phyloP scores from a whole-genome alignment of 2,113 vertebrate species.

The Plecturocebus donacophilus region DNA sequence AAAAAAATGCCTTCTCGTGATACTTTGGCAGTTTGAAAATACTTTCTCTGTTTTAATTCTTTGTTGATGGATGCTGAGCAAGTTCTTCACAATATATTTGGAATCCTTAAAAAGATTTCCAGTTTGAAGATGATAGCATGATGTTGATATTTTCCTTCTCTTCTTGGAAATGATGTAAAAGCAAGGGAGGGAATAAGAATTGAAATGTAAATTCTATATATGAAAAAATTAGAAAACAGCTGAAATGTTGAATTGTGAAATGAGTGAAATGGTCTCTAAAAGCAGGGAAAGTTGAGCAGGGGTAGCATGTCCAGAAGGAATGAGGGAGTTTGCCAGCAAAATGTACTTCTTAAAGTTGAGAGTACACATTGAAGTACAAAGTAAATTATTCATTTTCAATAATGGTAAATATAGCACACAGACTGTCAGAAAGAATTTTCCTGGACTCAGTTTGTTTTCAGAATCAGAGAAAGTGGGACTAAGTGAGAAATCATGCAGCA shows the following conservation, averaged over 20 bases:
- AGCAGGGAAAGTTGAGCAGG: not conserved
- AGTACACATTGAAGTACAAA: not conserved
- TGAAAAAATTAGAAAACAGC: not conserved
- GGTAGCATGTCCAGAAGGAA: not conserved
- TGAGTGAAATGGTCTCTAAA: not conserved
- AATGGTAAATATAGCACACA: not conserved
- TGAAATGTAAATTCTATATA: conserved; percentile 17
- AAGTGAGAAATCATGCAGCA: not conserved
- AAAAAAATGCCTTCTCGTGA: not conserved
- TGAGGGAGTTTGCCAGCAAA: not conserved
- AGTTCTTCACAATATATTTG: not conserved
- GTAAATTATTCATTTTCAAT: not conserved
- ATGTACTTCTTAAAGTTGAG: not conserved
- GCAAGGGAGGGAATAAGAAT: not conserved
- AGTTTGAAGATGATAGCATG: not conserved
- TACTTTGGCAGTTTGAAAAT: not conserved
- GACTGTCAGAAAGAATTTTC: not conserved
- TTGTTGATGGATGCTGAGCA: not conserved
- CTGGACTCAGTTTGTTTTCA: not conserved
- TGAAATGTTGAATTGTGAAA: not conserved
- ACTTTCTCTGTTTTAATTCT: not conserved
- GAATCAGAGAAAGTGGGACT: not conserved
- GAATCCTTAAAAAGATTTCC: not conserved
- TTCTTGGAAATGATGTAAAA: not conserved
- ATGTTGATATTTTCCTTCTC: not conserved